These are phyloP conservation scores for Chesias legatella DNA, from an alignment of 2,888 invertebrate species.

Conservation along the genomic window DNA sequence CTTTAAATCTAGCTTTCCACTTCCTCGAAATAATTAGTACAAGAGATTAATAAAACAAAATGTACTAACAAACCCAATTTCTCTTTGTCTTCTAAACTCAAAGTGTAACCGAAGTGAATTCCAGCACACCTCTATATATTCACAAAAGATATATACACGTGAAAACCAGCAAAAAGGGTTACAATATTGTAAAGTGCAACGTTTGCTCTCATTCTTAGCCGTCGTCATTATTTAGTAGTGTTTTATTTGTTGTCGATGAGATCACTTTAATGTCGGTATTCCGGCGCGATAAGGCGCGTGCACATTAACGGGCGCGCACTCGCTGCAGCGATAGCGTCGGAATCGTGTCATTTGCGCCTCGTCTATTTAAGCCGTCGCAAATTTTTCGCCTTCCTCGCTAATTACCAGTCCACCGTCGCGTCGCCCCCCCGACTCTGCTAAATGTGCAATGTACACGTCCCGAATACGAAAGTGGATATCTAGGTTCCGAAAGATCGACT, in stretches of 20 bases:
- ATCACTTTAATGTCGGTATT: slow-evolving; percentile 53
- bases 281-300: slow-evolving; percentile 67
- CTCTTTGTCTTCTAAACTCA: slow-evolving; percentile 14
- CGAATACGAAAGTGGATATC: slow-evolving; percentile 69
- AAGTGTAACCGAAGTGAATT: slow-evolving; percentile 18
- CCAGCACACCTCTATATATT: slow-evolving; percentile 12
- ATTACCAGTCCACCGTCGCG: slow-evolving; percentile 72
- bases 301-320: slow-evolving; percentile 70
- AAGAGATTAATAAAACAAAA: too few species aligned
- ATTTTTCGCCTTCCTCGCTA: slow-evolving; percentile 78
- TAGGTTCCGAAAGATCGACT: slow-evolving; percentile 54
- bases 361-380: slow-evolving; percentile 79
- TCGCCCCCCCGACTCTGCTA: slow-evolving; percentile 67
- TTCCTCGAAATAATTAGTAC: too few species aligned
- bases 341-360: slow-evolving; percentile 79
- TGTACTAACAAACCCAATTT: too few species aligned
- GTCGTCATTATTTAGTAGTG: slow-evolving; percentile 38
- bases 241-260: slow-evolving; percentile 50
- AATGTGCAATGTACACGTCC: slow-evolving; percentile 73
- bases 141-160: slow-evolving; percentile 11
- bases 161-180: slow-evolving; percentile 10
- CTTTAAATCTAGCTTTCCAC: too few species aligned
- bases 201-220: slow-evolving; percentile 30
- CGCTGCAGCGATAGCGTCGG: slow-evolving; percentile 72
- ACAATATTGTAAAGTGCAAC: slow-evolving; percentile 15